These are phyloP conservation scores for Buceros bicornis DNA, from an alignment of 2,797 vertebrate species.

Conservation along the genomic window DNA sequence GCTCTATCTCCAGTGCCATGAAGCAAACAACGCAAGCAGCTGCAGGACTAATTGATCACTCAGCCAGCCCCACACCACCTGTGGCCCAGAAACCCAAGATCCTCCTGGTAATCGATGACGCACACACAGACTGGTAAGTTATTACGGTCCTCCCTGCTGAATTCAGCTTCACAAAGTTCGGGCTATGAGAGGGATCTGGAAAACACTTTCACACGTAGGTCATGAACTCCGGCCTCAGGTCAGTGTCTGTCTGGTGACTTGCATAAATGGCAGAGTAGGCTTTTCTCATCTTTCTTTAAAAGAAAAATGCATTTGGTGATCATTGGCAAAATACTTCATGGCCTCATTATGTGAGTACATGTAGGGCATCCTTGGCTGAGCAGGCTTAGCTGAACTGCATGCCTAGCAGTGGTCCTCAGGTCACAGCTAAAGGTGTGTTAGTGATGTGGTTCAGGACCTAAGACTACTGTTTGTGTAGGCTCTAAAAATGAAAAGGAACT, in stretches of 20 bases:
- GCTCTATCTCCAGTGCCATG: conserved; percentile 94
- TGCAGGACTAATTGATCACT: conserved; percentile 79
- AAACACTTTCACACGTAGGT: neutral
- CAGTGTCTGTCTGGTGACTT: neutral
- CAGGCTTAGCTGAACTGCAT: neutral
- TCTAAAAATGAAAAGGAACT: neutral
- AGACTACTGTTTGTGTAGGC: neutral
- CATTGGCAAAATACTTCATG: neutral
- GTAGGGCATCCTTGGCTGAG: neutral
- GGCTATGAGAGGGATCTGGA: neutral
- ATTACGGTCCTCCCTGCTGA: neutral
- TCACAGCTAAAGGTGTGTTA: neutral
- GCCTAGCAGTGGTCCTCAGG: no score
- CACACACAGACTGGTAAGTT: conserved; percentile 94
- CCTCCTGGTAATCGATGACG: conserved; percentile 91
- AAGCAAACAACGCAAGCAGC: conserved; percentile 88
- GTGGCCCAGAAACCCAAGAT: conserved; percentile 88
- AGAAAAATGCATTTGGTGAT: neutral
- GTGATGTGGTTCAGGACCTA: neutral
- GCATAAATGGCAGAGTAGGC: neutral
- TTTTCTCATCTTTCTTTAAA: neutral
- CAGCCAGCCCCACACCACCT: neutral
- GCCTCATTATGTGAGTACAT: neutral
- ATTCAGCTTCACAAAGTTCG: neutral
- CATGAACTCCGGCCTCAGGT: neutral